These are phyloP conservation scores for Rhagonycha fulva DNA, from an alignment of 2,888 invertebrate species.

Conservation along the genomic window DNA sequence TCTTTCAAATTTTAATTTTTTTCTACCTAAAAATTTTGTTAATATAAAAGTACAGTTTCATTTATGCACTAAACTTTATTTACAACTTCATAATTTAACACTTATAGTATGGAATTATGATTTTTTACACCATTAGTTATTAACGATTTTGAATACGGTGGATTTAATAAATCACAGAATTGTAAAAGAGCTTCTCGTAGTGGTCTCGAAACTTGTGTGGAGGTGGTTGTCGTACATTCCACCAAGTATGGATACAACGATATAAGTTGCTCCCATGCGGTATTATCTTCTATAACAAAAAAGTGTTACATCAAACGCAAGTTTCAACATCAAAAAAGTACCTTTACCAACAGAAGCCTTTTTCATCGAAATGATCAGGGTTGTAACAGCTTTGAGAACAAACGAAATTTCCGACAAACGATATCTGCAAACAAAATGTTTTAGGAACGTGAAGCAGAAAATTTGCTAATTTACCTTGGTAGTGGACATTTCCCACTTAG, in stretches of 20 bases:
- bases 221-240: conserved; percentile 80
- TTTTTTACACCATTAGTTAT: conserved; percentile 34
- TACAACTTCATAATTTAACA: neutral
- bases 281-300: conserved; percentile 72
- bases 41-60: neutral
- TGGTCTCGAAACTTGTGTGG: conserved; percentile 78
- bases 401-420: conserved; percentile 94
- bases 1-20: neutral
- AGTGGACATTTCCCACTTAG: conserved; percentile 84
- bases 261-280: conserved; percentile 93
- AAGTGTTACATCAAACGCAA: conserved; percentile 1
- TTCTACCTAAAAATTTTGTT: neutral
- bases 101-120: conserved; percentile 19
- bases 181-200: conserved; percentile 85
- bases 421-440: conserved; percentile 65
- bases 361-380: conserved; percentile 89
- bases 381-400: conserved; percentile 92
- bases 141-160: conserved; percentile 55
- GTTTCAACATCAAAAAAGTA: conserved; percentile 46
- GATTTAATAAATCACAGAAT: conserved; percentile 79
- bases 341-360: conserved; percentile 87
- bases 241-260: conserved; percentile 89
- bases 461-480: conserved; percentile 65
- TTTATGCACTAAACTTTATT: neutral
- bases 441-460: neutral